Conservation (phyloP, 2,888 invertebrate species). For the Caenorhabditis imperialis region DNA sequence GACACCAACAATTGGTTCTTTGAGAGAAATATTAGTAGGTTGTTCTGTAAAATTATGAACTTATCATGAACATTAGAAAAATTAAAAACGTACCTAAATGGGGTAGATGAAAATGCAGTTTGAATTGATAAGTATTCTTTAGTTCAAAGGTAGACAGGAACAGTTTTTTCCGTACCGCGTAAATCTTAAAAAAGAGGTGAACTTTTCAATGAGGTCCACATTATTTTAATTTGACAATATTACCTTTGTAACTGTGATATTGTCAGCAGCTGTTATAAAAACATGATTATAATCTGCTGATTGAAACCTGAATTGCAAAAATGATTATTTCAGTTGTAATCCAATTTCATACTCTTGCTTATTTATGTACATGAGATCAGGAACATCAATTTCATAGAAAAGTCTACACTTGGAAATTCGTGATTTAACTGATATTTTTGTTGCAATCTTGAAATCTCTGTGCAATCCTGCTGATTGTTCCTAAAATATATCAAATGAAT, state of each 20-base stretch:
- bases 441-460: background rate
- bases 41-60: too few relatives aligned
- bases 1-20: too few relatives aligned
- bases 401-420: conserved; percentile 33
- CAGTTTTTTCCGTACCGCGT: conserved; percentile 3
- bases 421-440: conserved; percentile 7
- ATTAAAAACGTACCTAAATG: conserved; percentile 8
- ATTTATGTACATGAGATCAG: conserved; percentile 17
- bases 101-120: conserved; percentile 23
- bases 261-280: background rate
- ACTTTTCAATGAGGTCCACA: too few relatives aligned
- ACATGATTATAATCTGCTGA: too few relatives aligned
- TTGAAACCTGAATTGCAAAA: too few relatives aligned
- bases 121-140: conserved; percentile 10
- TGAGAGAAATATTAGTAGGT: too few relatives aligned
- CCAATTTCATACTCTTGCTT: conserved; percentile 31
- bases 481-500: conserved; percentile 18
- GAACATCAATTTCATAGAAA: conserved; percentile 27
- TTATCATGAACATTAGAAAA: background rate
- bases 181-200: conserved; percentile 10
- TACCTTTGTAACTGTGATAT: conserved; percentile 11
- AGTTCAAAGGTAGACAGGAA: conserved; percentile 42
- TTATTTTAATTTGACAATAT: background rate
- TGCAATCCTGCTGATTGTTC: conserved; percentile 28
- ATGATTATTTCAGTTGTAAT: too few relatives aligned